Evolutionary conservation across 2,888 invertebrate species (phyloP).

Genomic region (Pseudococcus jackbeardsleyi): DNA sequence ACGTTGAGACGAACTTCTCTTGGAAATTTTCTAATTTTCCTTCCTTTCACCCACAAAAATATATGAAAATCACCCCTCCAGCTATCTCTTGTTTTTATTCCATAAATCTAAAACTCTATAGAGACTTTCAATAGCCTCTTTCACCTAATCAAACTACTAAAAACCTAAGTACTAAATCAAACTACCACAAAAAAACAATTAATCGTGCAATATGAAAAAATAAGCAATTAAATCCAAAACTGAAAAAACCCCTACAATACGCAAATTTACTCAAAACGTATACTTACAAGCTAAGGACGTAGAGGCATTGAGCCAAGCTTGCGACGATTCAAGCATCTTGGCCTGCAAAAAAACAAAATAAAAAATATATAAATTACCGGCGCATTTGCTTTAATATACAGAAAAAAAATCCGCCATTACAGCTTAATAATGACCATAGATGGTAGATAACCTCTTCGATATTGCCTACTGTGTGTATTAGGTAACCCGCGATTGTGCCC

Average conservation of each 20-base stretch:
- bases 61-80: no score
- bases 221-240: not conserved
- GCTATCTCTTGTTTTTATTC: no score
- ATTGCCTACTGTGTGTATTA: slow-evolving; percentile 41
- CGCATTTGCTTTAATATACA: not conserved
- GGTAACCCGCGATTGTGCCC: not conserved
- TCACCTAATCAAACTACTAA: no score
- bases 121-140: no score
- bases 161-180: no score
- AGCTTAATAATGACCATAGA: slow-evolving; percentile 22
- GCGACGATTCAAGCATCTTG: slow-evolving; percentile 91
- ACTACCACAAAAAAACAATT: no score
- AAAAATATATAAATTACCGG: slow-evolving; percentile 64
- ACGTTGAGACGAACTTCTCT: no score
- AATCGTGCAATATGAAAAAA: not conserved
- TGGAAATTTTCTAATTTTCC: no score
- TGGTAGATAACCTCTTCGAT: slow-evolving; percentile 49
- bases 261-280: not conserved
- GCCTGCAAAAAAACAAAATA: slow-evolving; percentile 79
- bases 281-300: slow-evolving; percentile 92
- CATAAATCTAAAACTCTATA: no score
- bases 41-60: no score
- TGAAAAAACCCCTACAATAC: not conserved
- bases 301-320: slow-evolving; percentile 92
- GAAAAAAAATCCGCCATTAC: slow-evolving; percentile 1